Percentiles rank a stretch among this genome's conserved stretches.
Conservation (phyloP, 2,888 invertebrate genomes). For the Lycaena phlaeas region DNA sequence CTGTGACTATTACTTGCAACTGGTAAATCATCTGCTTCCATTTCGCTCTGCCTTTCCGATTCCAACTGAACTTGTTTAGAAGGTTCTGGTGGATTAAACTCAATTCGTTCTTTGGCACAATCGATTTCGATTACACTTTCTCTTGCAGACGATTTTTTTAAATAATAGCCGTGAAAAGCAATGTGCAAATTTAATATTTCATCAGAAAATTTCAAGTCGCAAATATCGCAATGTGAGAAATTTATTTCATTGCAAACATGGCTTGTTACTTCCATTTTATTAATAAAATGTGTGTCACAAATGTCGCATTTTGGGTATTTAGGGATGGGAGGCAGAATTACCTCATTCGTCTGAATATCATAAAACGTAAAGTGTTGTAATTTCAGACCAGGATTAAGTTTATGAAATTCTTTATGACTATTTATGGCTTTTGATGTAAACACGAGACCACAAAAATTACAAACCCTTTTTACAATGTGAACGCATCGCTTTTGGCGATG, state of each 20-base stretch:
- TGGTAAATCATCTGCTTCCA: not conserved
- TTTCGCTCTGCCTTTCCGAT: not conserved
- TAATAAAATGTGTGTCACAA: conserved; percentile 39
- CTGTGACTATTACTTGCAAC: not conserved
- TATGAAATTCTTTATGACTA: conserved; percentile 34
- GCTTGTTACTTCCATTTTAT: conserved; percentile 24
- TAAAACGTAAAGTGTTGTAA: conserved; percentile 42
- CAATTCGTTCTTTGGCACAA: not conserved
- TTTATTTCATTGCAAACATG: conserved; percentile 35
- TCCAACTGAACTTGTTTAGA: not conserved
- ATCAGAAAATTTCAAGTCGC: conserved; percentile 36
- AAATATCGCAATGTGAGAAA: conserved; percentile 34
- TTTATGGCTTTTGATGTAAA: conserved; percentile 28
- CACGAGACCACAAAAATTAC: conserved; percentile 41
- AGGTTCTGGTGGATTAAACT: not conserved
- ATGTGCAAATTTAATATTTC: conserved; percentile 40
- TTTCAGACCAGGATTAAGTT: conserved; percentile 25
- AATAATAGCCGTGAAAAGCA: conserved; percentile 39
- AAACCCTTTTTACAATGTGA: conserved; percentile 28
- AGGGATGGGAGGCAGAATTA: conserved; percentile 40
- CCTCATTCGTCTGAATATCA: conserved; percentile 30
- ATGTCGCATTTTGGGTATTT: conserved; percentile 37
- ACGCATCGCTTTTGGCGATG: conserved; percentile 32
- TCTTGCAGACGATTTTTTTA: conserved; percentile 8
- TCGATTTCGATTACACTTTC: not conserved